These are phyloP conservation scores for Pollimyrus isidori DNA, from an alignment of 2,113 vertebrate species.

Conservation along the genomic window DNA sequence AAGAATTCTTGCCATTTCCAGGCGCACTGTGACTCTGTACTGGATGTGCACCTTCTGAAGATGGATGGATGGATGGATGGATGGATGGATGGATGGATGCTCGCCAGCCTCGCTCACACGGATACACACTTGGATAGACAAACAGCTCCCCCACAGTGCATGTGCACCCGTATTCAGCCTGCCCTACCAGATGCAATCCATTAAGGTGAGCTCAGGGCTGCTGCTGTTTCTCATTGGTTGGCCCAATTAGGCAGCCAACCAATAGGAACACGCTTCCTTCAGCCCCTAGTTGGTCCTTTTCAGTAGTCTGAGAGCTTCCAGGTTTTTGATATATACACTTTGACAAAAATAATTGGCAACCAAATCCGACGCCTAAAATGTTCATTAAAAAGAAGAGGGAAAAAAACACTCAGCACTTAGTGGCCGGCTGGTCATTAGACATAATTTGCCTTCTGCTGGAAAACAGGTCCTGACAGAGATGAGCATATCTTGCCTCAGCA, in stretches of 20 bases:
- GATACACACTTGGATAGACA: not conserved
- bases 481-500: conserved; percentile 48
- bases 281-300: conserved; percentile 30
- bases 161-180: not conserved
- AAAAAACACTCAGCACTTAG: conserved; percentile 26
- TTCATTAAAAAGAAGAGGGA: not conserved
- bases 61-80: not conserved
- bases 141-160: not conserved
- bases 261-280: conserved; percentile 10
- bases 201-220: not conserved
- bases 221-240: not conserved
- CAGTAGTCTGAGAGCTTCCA: conserved; percentile 18
- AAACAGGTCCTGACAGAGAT: conserved; percentile 32
- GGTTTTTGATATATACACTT: conserved; percentile 10
- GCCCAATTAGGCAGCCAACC: conserved; percentile 19
- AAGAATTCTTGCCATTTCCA: not conserved
- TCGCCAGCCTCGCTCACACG: not conserved
- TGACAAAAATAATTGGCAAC: conserved; percentile 32
- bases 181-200: not conserved
- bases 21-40: not conserved
- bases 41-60: not conserved
- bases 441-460: conserved; percentile 26
- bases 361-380: conserved; percentile 31
- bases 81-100: not conserved
- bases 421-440: conserved; percentile 27